phyloP scores from a whole-genome alignment of 2,888 invertebrate species.

The Hirtodrosophila alboralis region DNA sequence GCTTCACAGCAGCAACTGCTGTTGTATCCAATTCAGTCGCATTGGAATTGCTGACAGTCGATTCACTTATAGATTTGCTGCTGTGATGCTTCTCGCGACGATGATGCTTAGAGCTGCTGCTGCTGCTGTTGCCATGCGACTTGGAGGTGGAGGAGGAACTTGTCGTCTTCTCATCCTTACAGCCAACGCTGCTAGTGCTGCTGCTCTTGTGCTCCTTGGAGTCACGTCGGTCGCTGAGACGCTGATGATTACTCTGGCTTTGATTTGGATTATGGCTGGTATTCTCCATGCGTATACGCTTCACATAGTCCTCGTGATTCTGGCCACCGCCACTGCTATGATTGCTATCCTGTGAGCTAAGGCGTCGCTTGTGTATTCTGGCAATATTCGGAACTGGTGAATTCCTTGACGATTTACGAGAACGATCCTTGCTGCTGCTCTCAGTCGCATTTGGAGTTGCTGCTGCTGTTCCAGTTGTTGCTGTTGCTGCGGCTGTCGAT shows the following conservation, averaged over 20 bases:
- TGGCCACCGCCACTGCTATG: slow-evolving; percentile 55
- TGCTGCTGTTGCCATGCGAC: slow-evolving; percentile 42
- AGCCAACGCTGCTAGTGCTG: slow-evolving; percentile 35
- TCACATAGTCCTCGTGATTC: slow-evolving; percentile 77
- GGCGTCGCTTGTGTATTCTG: slow-evolving; percentile 87
- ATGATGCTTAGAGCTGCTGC: slow-evolving; percentile 66
- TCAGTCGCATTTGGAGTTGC: slow-evolving; percentile 9
- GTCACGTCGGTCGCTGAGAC: slow-evolving; percentile 69
- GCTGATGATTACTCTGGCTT: slow-evolving; percentile 50
- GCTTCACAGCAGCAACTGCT: slow-evolving; percentile 10
- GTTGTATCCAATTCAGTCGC: slow-evolving; percentile 23
- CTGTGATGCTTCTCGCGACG: slow-evolving; percentile 73
- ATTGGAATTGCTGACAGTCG: slow-evolving; percentile 11
- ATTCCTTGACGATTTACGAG: slow-evolving; percentile 78
- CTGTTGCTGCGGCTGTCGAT: background rate
- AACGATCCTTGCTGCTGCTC: slow-evolving; percentile 66
- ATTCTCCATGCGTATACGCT: slow-evolving; percentile 81
- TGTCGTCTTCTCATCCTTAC: slow-evolving; percentile 53
- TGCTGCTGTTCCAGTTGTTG: slow-evolving; percentile 4
- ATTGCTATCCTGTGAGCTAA: slow-evolving; percentile 90
- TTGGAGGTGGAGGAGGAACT: slow-evolving; percentile 46
- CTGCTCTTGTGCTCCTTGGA: slow-evolving; percentile 71
- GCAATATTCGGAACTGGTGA: slow-evolving; percentile 72
- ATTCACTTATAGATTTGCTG: slow-evolving; percentile 80
- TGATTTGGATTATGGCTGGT: slow-evolving; percentile 23